Percentiles rank a stretch among this genome's conserved stretches.
Evolutionary conservation across 2,113 vertebrate genomes (phyloP).

Genomic region (Astatotilapia flaviijosephi): DNA sequence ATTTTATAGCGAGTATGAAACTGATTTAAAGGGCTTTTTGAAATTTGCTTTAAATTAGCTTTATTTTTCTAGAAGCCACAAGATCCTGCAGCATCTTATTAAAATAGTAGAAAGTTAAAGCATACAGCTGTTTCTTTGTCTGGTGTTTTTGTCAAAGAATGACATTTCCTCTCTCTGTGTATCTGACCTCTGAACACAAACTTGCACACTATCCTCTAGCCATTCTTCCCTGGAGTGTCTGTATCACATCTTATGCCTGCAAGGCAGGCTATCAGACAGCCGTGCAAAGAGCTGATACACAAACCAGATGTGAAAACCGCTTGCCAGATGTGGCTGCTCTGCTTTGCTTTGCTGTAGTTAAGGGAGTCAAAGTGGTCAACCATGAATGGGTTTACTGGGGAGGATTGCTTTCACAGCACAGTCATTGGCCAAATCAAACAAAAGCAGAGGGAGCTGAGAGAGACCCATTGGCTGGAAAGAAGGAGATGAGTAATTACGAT

Average conservation of each 20-base stretch:
- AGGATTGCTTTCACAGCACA: constrained; percentile 39
- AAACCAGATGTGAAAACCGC: constrained; percentile 57
- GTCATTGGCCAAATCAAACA: constrained; percentile 54
- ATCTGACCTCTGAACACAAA: constrained; percentile 9
- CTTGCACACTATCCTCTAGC: not conserved
- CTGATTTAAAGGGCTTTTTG: not conserved
- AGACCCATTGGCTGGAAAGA: constrained; percentile 16
- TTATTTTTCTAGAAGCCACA: not conserved
- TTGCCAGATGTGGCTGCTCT: constrained; percentile 59
- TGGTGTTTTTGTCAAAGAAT: not conserved
- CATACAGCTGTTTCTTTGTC: not conserved
- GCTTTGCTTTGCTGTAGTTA: constrained; percentile 42
- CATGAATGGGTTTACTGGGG: constrained; percentile 44
- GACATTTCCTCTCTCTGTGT: constrained; percentile 13
- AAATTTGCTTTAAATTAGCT: not conserved
- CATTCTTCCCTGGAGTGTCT: not conserved
- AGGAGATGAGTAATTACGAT: constrained; percentile 20
- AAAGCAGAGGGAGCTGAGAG: constrained; percentile 19
- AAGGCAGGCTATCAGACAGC: constrained; percentile 13
- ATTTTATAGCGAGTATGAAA: not conserved
- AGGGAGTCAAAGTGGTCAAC: constrained; percentile 50
- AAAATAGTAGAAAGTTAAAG: not conserved
- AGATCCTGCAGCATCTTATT: not conserved
- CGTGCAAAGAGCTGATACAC: constrained; percentile 44
- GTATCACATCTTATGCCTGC: constrained; percentile 7